Percentiles rank a stretch among this genome's conserved stretches.
phyloP scores from a whole-genome alignment of 2,888 invertebrate genomes.

The Patella depressa region DNA sequence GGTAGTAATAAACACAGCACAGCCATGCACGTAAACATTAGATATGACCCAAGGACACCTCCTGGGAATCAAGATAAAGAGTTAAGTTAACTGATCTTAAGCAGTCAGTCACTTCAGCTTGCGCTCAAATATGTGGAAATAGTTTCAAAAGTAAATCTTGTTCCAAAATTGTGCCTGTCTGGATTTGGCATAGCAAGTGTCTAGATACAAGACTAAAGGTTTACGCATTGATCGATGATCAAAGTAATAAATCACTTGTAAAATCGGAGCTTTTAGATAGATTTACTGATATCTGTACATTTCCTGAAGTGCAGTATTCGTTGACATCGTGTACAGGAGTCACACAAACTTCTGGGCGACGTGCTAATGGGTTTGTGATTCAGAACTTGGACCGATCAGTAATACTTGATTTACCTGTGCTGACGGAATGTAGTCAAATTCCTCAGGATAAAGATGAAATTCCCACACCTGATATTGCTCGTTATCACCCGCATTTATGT shows the following conservation, averaged over 20 bases:
- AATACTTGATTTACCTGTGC: constrained; percentile 24
- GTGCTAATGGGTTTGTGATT: constrained; percentile 25
- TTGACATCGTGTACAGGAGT: constrained; percentile 37
- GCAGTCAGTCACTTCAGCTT: constrained; percentile 6
- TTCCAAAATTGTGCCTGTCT: constrained; percentile 35
- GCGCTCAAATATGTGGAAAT: constrained; percentile 31
- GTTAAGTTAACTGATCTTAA: neutral
- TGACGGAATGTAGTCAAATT: constrained; percentile 37
- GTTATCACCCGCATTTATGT: constrained; percentile 16
- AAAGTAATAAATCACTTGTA: constrained; percentile 37
- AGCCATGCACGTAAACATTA: too few species aligned
- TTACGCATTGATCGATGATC: constrained; percentile 40
- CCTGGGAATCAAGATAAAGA: too few species aligned
- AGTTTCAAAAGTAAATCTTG: constrained; percentile 38
- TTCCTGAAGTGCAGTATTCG: constrained; percentile 11
- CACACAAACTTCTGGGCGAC: constrained; percentile 24
- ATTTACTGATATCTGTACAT: neutral
- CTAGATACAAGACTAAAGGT: constrained; percentile 15
- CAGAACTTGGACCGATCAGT: constrained; percentile 24
- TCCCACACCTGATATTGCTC: constrained; percentile 34
- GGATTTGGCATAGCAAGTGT: constrained; percentile 26
- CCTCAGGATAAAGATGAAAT: constrained; percentile 33
- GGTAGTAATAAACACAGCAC: too few species aligned
- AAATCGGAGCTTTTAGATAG: constrained; percentile 29
- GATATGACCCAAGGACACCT: too few species aligned